Conservation (phyloP, 2,113 vertebrate genomes). For the Cyprinodon variegatus region DNA sequence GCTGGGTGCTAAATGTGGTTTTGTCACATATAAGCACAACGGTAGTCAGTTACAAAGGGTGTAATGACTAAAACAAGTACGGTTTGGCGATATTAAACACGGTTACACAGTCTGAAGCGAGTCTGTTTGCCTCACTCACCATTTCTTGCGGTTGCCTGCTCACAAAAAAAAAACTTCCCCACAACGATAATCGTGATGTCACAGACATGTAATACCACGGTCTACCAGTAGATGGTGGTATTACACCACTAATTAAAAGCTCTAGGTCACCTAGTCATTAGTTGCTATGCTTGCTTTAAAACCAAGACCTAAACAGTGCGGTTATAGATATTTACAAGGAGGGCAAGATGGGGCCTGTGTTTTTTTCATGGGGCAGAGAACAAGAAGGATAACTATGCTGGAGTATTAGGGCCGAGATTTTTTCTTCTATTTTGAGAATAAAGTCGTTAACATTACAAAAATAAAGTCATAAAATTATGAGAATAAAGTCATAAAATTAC, state of each 20-base stretch:
- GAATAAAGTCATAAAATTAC: too few relatives aligned
- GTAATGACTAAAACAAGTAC: background rate
- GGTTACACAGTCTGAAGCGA: background rate
- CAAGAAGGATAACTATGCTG: too few relatives aligned
- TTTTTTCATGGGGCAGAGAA: too few relatives aligned
- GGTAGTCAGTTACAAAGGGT: background rate
- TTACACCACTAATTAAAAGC: background rate
- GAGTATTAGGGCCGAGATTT: too few relatives aligned
- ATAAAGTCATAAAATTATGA: too few relatives aligned
- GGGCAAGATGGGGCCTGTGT: too few relatives aligned
- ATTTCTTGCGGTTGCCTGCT: slow-evolving; percentile 75
- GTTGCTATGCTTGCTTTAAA: too few relatives aligned
- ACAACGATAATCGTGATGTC: slow-evolving; percentile 64
- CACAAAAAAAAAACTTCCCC: slow-evolving; percentile 64
- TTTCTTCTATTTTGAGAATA: too few relatives aligned
- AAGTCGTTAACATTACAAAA: too few relatives aligned
- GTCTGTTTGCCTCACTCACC: slow-evolving; percentile 74
- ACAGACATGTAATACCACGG: slow-evolving; percentile 3
- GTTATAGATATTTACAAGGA: too few relatives aligned
- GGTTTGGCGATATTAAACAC: background rate
- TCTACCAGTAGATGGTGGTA: slow-evolving; percentile 4
- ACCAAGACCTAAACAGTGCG: too few relatives aligned
- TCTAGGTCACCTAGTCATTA: too few relatives aligned
- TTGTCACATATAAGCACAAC: background rate
- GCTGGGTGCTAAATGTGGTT: slow-evolving; percentile 6